Base-by-base conservation (phyloP, 2,888 invertebrate genomes). In the Meandrusa payeni region DNA sequence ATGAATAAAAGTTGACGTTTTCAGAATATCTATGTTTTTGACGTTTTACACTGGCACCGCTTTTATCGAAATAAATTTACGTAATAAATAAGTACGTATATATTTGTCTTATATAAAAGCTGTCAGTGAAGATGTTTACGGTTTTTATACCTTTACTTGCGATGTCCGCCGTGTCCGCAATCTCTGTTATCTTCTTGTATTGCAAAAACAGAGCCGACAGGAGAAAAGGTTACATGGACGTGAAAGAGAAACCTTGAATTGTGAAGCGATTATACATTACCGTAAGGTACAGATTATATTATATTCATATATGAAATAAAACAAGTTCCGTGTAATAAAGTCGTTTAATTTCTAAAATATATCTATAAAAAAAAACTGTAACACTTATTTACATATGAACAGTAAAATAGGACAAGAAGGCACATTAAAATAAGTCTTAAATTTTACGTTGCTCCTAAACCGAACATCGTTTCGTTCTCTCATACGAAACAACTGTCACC, bases 301-400 rank as follows among this genome's bases (percentile, higher is more conserved):
- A 9, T 52, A 52, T 46, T 3, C 34, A 39, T 42, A 41, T 31
- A 48, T 22, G 41, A 61, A 61, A 58, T 51, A 60, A 64, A 54
- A 52, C 39, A 48, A 50, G 47, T 51, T 48, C 23, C 67, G 53
- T 66, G 72, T 82, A 80, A 83, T 81, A 68, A 59, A 10, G 72
- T 75, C 76, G 76, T 82, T 83, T 83, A 82, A 45, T 59, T 55
- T 52, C 75, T 77, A 74, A 78, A 79, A 85, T 80, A 83, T 77
- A 78, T 65, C 76, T 77, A 80, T 68, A 61, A 75, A 74, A 74
- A 74, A 37, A 64, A 81, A 3, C 4, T 15, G 76, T 82, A 85
- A 86, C 82, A 78, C 78, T 71, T 86, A 85, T 81, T 75, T 85
- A 86, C 81, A 82, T 73, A 65, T 75, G 67, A 80, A 81, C 81